Conservation (phyloP, 2,888 invertebrate genomes). For the Hyposoter dolosus region DNA sequence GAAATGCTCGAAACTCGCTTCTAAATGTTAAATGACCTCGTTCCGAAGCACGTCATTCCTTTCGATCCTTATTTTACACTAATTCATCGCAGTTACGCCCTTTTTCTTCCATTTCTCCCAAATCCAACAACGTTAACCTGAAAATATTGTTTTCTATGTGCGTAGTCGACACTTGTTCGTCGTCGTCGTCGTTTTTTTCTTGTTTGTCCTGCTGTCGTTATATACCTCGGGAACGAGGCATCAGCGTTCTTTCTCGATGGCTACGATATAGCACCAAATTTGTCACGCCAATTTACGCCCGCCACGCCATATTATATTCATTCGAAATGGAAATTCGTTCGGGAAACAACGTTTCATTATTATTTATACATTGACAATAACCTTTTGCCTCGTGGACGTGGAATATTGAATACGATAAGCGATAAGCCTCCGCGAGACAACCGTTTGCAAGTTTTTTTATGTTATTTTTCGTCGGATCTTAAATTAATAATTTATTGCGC, state of each 20-base stretch:
- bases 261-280: slow-evolving; percentile 33
- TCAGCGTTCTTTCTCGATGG: slow-evolving; percentile 26
- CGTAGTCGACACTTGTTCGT: background rate
- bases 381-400: background rate
- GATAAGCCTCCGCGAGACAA: background rate
- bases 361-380: background rate
- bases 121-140: background rate
- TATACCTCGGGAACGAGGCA: slow-evolving; percentile 12
- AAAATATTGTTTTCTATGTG: background rate
- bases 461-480: too few species aligned
- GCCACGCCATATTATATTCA: slow-evolving; percentile 17
- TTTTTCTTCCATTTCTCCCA: background rate
- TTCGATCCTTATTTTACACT: background rate
- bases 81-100: background rate
- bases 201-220: slow-evolving; percentile 62
- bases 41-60: background rate
- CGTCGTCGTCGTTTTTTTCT: slow-evolving; percentile 19
- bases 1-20: background rate
- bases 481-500: too few species aligned
- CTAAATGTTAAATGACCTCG: background rate
- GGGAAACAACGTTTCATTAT: slow-evolving; percentile 25
- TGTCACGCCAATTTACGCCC: slow-evolving; percentile 61
- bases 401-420: background rate
- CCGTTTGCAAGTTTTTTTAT: too few species aligned
- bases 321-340: slow-evolving; percentile 55